Evolutionary conservation across 2,797 vertebrate species (phyloP), one percentile per base, ranked within the genome.

Genomic region (Cirrhinus mrigala): DNA sequence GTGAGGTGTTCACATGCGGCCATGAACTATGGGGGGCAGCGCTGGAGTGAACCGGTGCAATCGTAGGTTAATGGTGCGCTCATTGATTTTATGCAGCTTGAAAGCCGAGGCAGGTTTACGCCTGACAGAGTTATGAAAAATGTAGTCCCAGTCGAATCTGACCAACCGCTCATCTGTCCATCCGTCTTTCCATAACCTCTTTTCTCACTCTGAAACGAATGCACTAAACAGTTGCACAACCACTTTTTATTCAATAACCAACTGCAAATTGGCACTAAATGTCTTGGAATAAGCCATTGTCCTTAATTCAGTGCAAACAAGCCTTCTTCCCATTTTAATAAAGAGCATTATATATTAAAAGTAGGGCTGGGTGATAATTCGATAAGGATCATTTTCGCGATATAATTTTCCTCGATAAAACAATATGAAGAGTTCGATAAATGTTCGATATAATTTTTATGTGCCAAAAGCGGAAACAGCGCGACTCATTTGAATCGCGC

Each of bases 11-110:
- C 18, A 7, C 18, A 82, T 29, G 40, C 4, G 11, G 46, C 29
- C 15, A 69, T 84, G 76, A 68, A 75, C 60, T 50, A n/a, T 18
- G 22, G 44, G n/a, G 50, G 66, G 24, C 54, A 20, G 56, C 15
- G 12, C 50, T 74, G 74, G 8, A 73, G 54, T 79, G 66, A 68
- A 66, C 46, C 11, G n/a, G 78, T 81, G 73, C 71, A 83, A 74
- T 69, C 22, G 8, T 27, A 71, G 83, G 85, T 89, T 90, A 91
- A 90, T 82, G 76, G 87, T 86, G 87, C 85, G 87, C 86, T 90
- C 93, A 93, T 94, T 88, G 93, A 94, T 94, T 94, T 91, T 90
- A 93, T 90, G 91, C 93, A 89, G 88, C 90, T 92, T 94, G 93
- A 94, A 94, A 93, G 92, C 92, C 90, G 81, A 89, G 86, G 91